These are phyloP conservation scores for Paraplagusia blochii DNA, from an alignment of 2,113 vertebrate genomes.

Conservation along the genomic window DNA sequence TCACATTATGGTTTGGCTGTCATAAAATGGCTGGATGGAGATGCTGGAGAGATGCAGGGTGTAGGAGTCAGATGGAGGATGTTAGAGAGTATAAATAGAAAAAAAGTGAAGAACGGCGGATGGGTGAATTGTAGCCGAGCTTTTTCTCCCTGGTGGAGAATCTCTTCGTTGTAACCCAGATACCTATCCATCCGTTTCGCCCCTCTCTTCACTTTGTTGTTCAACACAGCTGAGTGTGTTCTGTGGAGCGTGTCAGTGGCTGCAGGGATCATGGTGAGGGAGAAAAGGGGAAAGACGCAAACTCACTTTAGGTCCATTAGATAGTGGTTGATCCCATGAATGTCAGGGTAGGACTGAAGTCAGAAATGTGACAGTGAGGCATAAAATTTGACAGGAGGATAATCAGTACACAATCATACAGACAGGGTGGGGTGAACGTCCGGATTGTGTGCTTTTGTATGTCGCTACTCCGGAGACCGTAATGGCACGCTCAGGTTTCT, in stretches of 20 bases:
- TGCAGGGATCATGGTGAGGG: constrained; percentile 14
- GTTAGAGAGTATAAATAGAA: constrained; percentile 51
- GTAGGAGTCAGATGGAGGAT: background rate
- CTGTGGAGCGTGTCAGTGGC: constrained; percentile 15
- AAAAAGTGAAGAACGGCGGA: constrained; percentile 30
- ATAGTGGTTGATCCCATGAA: constrained; percentile 17
- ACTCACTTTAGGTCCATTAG: constrained; percentile 40
- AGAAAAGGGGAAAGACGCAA: constrained; percentile 24
- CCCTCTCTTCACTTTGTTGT: background rate
- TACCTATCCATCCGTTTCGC: constrained; percentile 22
- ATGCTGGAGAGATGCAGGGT: constrained; percentile 8
- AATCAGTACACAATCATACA: background rate
- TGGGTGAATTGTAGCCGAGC: constrained; percentile 9
- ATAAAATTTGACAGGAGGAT: background rate
- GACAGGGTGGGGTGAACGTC: background rate
- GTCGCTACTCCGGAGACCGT: constrained; percentile 16
- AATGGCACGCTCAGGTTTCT: constrained; percentile 2
- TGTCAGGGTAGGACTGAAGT: constrained; percentile 26
- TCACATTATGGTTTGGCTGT: constrained; percentile 10
- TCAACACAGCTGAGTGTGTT: constrained; percentile 7
- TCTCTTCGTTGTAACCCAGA: constrained; percentile 30
- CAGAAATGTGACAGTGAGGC: constrained; percentile 24
- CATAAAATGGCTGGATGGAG: constrained; percentile 39
- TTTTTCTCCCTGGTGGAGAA: background rate
- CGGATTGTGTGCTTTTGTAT: constrained; percentile 6